These are phyloP conservation scores for Orthonevra nobilis DNA, from an alignment of 2,888 invertebrate genomes.

Conservation along the genomic window DNA sequence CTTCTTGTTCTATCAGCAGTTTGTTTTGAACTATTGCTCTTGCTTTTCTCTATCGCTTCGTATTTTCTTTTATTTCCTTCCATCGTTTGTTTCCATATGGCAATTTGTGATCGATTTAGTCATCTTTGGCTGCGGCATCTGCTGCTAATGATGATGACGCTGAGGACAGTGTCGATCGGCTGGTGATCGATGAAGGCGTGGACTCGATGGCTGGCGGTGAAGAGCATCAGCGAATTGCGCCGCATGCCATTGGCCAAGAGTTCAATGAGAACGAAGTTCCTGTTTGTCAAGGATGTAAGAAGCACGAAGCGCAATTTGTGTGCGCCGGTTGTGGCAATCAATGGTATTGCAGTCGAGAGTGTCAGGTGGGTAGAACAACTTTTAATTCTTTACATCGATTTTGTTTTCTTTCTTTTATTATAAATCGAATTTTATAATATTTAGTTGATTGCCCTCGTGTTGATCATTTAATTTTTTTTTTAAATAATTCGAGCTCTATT, in stretches of 20 bases:
- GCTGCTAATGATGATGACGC: conserved; percentile 81
- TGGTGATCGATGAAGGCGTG: conserved; percentile 83
- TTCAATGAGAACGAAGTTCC: conserved; percentile 82
- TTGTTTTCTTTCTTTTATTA: not conserved
- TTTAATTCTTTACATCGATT: not conserved
- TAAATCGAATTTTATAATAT: not conserved
- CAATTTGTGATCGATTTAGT: conserved; percentile 30
- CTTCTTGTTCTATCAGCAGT: not conserved
- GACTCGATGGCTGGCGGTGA: conserved; percentile 79
- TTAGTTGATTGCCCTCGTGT: too few relatives aligned
- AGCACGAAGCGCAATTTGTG: conserved; percentile 90
- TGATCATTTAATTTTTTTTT: too few relatives aligned
- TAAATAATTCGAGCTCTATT: too few relatives aligned
- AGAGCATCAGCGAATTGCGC: conserved; percentile 74
- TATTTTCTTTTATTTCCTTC: conserved; percentile 61
- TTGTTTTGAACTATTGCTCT: conserved; percentile 9
- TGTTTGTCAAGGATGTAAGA: conserved; percentile 92
- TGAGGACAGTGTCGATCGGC: conserved; percentile 84
- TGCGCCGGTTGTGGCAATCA: conserved; percentile 95
- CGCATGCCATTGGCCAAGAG: conserved; percentile 76
- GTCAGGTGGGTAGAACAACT: conserved; percentile 85
- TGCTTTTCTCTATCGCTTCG: conserved; percentile 58
- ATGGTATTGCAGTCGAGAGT: conserved; percentile 96
- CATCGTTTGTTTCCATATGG: conserved; percentile 20
- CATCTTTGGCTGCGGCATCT: conserved; percentile 45